Evolutionary conservation across 2,888 invertebrate genomes (phyloP).

Genomic region (Philereme transversata): DNA sequence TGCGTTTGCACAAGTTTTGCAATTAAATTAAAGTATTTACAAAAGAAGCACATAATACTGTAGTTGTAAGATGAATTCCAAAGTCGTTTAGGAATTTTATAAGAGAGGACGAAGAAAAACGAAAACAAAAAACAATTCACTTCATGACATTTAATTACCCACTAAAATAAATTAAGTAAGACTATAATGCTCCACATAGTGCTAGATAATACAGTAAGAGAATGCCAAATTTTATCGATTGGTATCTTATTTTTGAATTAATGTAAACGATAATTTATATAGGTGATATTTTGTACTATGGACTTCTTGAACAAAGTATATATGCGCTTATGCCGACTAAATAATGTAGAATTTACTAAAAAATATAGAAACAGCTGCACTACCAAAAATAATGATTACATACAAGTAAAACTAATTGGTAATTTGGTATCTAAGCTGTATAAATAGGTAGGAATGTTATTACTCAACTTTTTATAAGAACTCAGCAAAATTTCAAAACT

Average conservation of each 20-base stretch:
- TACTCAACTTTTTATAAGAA: too few species aligned
- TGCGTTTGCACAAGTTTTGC: too few species aligned
- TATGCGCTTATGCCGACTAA: neutral
- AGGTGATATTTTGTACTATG: neutral
- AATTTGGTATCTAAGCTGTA: too few species aligned
- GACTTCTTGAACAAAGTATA: neutral
- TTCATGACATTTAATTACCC: conserved; percentile 6
- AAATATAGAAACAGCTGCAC: too few species aligned
- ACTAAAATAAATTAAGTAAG: conserved; percentile 10
- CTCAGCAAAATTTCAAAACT: too few species aligned
- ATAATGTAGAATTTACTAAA: too few species aligned
- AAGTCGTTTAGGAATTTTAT: neutral
- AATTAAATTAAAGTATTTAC: too few species aligned
- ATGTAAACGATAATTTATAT: conserved; percentile 6
- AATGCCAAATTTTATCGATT: conserved; percentile 9
- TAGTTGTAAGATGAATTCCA: too few species aligned
- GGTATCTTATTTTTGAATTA: neutral
- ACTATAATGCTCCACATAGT: conserved; percentile 59
- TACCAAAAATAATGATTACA: too few species aligned
- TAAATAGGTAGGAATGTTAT: too few species aligned
- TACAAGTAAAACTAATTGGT: too few species aligned
- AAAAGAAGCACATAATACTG: too few species aligned
- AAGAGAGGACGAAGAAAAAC: neutral
- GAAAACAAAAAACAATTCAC: conserved; percentile 1
- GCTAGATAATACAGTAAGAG: conserved; percentile 6